A percentile compares a stretch with the other conserved stretches of the same genome.
phyloP scores from a whole-genome alignment of 2,113 vertebrate genomes.

The Pitta sordida region DNA sequence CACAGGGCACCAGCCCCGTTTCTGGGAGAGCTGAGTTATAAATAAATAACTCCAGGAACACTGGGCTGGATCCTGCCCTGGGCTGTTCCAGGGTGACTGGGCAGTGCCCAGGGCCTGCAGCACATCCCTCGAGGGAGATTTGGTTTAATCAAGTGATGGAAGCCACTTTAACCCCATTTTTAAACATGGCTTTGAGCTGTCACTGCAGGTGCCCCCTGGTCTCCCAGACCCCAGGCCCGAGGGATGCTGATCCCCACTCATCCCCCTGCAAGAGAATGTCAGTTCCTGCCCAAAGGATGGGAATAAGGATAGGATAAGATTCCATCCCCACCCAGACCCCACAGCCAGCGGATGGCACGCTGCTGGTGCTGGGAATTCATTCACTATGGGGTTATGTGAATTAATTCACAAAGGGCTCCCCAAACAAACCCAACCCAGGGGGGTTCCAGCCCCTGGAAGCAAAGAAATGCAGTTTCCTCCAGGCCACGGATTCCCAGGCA shows the following conservation, averaged over 20 bases:
- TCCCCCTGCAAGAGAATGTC: background rate
- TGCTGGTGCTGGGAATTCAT: background rate
- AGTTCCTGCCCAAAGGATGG: background rate
- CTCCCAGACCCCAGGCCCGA: background rate
- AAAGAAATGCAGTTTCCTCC: background rate
- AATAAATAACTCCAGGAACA: background rate
- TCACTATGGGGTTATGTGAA: no score
- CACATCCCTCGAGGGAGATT: background rate
- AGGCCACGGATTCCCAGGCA: background rate
- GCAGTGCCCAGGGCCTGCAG: background rate
- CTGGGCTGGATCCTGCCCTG: background rate
- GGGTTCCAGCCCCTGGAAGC: background rate
- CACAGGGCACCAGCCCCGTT: background rate
- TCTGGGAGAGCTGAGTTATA: background rate
- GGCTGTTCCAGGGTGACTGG: background rate
- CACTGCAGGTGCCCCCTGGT: fast-evolving
- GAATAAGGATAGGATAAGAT: no score
- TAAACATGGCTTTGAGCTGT: background rate
- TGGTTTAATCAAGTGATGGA: background rate
- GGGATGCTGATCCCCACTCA: background rate
- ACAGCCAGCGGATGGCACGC: fast-evolving
- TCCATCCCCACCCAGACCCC: background rate
- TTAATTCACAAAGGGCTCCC: fast-evolving
- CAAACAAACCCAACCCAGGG: background rate
- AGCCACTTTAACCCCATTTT: background rate